Percentiles rank a stretch among this genome's conserved stretches.
These are phyloP conservation scores for Lepidiolamprologus cunningtoni DNA, from an alignment of 2,113 vertebrate genomes.

Conservation along the genomic window DNA sequence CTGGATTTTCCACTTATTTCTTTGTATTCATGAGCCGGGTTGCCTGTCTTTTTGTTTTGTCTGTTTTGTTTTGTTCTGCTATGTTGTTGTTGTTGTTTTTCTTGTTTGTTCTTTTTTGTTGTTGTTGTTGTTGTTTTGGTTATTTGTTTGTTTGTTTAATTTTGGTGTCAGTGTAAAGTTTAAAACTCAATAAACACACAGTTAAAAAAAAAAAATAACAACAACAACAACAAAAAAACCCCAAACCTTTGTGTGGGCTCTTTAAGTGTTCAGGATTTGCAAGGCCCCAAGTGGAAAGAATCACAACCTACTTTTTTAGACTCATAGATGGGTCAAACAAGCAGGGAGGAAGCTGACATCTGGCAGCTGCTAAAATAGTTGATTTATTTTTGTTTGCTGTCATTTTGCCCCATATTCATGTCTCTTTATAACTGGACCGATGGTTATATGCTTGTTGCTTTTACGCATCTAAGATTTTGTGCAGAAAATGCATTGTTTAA, in stretches of 20 bases:
- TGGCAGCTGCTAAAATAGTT: slow-evolving; percentile 25
- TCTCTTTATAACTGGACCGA: neutral
- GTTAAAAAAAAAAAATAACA: neutral
- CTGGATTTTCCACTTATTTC: too few relatives aligned
- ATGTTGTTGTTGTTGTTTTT: too few relatives aligned
- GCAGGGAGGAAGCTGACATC: neutral
- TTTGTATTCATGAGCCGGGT: too few relatives aligned
- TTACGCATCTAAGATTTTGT: neutral
- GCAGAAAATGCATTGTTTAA: neutral
- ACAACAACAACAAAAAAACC: neutral
- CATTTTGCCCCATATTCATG: slow-evolving; percentile 1
- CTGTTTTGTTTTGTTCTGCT: too few relatives aligned
- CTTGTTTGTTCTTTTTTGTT: too few relatives aligned
- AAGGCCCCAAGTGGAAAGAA: neutral
- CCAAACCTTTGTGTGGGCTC: neutral
- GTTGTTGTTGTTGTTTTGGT: too few relatives aligned
- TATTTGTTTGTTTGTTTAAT: too few relatives aligned
- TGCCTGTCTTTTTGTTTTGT: too few relatives aligned
- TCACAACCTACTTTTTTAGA: neutral
- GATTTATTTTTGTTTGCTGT: slow-evolving; percentile 19
- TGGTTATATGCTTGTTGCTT: neutral
- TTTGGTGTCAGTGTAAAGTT: too few relatives aligned
- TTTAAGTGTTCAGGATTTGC: neutral
- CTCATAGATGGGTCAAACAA: neutral
- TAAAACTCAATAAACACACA: too few relatives aligned